Conservation (phyloP, 2,888 invertebrate genomes). For the Scotopteryx bipunctaria region DNA sequence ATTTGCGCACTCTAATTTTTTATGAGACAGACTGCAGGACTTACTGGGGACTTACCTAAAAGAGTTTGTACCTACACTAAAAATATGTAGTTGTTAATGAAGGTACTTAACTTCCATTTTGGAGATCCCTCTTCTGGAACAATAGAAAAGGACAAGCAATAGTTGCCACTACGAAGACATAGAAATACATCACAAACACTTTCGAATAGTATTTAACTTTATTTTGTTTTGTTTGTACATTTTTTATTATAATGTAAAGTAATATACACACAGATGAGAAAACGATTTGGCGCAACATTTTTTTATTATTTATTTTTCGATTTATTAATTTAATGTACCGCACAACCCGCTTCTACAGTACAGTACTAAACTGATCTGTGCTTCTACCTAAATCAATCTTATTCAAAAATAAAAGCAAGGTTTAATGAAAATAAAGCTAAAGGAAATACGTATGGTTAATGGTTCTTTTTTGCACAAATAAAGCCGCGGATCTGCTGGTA, state of each 20-base stretch:
- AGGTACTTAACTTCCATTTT: neutral
- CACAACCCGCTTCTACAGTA: neutral
- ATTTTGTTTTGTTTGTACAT: neutral
- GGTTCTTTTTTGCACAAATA: too few species aligned
- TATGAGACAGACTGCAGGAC: too few species aligned
- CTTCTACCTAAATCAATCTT: too few species aligned
- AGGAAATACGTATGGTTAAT: too few species aligned
- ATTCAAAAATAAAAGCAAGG: too few species aligned
- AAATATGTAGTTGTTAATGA: too few species aligned
- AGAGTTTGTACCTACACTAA: too few species aligned
- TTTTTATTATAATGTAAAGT: slow-evolving; percentile 9
- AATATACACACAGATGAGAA: slow-evolving; percentile 1
- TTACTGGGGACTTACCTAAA: too few species aligned
- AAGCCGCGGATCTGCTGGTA: too few species aligned
- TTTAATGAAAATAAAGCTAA: too few species aligned
- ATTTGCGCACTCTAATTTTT: too few species aligned
- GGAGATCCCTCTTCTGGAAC: slow-evolving; percentile 5
- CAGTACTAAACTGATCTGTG: too few species aligned
- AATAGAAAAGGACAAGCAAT: neutral
- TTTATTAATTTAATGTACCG: neutral
- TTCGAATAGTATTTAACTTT: slow-evolving; percentile 14
- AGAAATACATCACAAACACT: neutral
- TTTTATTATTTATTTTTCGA: neutral
- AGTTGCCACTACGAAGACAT: neutral
- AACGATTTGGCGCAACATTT: slow-evolving; percentile 6